These are phyloP conservation scores for Nesospiza acunhae DNA, from an alignment of 2,113 vertebrate species.

Conservation along the genomic window DNA sequence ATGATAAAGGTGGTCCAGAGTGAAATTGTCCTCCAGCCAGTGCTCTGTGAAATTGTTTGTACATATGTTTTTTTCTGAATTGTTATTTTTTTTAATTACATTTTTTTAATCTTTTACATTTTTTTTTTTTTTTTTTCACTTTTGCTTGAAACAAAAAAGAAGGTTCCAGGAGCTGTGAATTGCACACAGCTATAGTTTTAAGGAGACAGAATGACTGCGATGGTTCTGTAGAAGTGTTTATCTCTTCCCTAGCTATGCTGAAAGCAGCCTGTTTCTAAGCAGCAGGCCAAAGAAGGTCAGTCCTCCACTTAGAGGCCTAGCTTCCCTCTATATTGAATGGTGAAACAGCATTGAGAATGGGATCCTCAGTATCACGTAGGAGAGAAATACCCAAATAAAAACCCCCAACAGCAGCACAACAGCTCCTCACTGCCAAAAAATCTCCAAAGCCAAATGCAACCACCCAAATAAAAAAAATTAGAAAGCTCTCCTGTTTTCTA, in stretches of 20 bases:
- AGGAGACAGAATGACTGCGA: neutral
- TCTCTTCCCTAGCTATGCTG: neutral
- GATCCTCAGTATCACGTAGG: neutral
- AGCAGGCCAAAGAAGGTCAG: neutral
- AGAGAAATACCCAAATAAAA: neutral
- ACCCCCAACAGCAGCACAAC: neutral
- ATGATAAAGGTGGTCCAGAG: neutral
- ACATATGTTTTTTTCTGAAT: neutral
- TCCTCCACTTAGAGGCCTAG: neutral
- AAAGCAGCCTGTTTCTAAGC: neutral
- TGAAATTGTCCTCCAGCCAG: neutral
- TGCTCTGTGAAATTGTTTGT: neutral
- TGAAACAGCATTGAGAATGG: neutral
- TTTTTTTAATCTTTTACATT: neutral
- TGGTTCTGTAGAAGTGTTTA: neutral
- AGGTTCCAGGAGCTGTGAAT: neutral
- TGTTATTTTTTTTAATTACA: fast-evolving
- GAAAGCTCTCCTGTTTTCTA: neutral
- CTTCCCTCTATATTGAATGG: neutral
- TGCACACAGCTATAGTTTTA: neutral
- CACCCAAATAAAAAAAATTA: neutral
- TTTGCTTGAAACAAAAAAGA: neutral
- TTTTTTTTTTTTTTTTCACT: neutral
- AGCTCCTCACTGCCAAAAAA: fast-evolving
- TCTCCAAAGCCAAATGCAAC: neutral